Evolutionary conservation across 1,140 invertebrate species (phyloP).

Genomic region (Lithobius niger): DNA sequence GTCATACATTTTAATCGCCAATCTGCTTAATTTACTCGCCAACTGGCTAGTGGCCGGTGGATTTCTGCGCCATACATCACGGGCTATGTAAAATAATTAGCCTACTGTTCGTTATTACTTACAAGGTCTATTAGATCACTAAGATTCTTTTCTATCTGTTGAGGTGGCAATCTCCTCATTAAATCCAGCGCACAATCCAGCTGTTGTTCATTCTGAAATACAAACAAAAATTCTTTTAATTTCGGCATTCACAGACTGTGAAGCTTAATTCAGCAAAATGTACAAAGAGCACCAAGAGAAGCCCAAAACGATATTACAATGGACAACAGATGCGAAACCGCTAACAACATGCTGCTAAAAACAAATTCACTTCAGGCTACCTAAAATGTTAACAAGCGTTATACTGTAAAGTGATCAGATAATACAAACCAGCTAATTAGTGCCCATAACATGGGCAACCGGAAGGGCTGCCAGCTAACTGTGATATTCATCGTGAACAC

Average conservation of each 20-base stretch:
- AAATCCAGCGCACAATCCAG: conserved; percentile 97
- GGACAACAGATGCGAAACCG: background rate
- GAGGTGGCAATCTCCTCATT: conserved; percentile 95
- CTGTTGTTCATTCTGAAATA: conserved; percentile 81
- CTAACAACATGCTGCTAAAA: background rate
- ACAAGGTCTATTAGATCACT: conserved; percentile 90
- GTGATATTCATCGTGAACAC: no score
- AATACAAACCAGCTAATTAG: no score
- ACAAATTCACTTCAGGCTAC: background rate
- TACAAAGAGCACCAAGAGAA: background rate
- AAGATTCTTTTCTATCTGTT: conserved; percentile 97
- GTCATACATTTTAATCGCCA: no score
- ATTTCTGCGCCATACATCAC: no score
- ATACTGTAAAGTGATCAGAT: background rate
- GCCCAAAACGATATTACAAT: background rate
- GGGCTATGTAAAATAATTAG: no score
- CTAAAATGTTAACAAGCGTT: background rate
- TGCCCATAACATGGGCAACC: no score
- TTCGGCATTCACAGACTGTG: no score
- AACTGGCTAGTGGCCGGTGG: no score
- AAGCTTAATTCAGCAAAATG: background rate
- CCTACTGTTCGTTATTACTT: conserved; percentile 15
- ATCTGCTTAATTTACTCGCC: no score
- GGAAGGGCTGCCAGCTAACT: no score
- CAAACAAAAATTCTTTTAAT: background rate